These are phyloP conservation scores for Aphidoletes aphidimyza DNA, from an alignment of 2,888 invertebrate species.

Conservation along the genomic window DNA sequence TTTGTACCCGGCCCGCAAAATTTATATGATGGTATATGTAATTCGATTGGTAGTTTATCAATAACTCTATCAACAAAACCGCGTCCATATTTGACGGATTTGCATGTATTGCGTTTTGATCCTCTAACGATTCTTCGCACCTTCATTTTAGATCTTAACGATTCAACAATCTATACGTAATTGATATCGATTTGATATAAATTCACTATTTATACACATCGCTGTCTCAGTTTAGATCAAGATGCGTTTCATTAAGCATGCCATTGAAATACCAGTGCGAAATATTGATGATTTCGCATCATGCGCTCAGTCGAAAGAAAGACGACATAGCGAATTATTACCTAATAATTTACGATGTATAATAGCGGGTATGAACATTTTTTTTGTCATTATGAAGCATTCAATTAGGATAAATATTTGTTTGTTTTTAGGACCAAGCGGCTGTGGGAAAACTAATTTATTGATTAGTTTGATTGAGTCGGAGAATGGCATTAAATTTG, in stretches of 20 bases:
- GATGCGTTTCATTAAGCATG: conserved; percentile 55
- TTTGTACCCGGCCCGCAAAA: conserved; percentile 61
- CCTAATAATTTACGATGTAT: background rate
- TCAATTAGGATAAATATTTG: too few relatives aligned
- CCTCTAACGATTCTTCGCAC: too few relatives aligned
- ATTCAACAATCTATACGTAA: too few relatives aligned
- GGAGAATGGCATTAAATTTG: background rate
- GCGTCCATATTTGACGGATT: too few relatives aligned
- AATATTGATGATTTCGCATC: conserved; percentile 12
- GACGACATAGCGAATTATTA: background rate
- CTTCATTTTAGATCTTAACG: too few relatives aligned
- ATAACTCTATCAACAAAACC: background rate
- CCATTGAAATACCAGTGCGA: background rate
- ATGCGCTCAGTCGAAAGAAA: background rate
- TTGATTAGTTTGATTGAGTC: background rate
- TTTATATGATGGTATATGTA: conserved; percentile 56
- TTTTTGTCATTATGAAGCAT: too few relatives aligned
- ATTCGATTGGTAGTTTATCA: background rate
- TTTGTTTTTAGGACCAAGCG: too few relatives aligned
- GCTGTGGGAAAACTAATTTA: too few relatives aligned
- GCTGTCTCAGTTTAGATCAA: background rate
- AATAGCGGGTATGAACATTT: background rate
- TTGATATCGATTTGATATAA: too few relatives aligned
- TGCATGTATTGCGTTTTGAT: background rate
- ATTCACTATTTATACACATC: too few relatives aligned